Evolutionary conservation across 2,113 vertebrate genomes (phyloP).

Genomic region (Vulpes vulpes): DNA sequence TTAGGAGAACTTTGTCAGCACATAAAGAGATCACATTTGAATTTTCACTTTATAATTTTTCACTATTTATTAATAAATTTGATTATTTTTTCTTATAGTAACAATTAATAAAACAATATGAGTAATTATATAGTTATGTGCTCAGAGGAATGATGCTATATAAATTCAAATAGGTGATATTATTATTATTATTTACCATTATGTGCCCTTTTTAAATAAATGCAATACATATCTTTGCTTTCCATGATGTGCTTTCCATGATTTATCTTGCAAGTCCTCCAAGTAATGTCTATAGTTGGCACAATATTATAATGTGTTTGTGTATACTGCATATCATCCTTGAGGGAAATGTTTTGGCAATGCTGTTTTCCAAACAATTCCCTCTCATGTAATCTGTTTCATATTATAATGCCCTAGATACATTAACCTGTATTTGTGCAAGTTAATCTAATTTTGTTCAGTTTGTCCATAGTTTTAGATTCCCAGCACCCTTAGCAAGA

Average conservation of each 20-base stretch:
- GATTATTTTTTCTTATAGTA: not conserved
- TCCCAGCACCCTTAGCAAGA: not conserved
- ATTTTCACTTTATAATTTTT: not conserved
- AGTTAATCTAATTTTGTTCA: conserved; percentile 65
- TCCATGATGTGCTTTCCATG: not conserved
- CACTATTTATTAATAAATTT: not conserved
- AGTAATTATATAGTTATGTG: not conserved
- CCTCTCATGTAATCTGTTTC: conserved; percentile 50
- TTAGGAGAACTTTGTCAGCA: not conserved
- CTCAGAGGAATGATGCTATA: not conserved
- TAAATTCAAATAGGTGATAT: not conserved
- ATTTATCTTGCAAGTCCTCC: not conserved
- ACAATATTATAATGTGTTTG: not conserved
- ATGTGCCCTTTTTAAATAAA: conserved; percentile 2
- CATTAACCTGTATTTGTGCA: conserved; percentile 64
- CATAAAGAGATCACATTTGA: not conserved
- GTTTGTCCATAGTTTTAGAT: not conserved
- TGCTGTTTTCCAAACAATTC: conserved; percentile 62
- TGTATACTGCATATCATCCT: not conserved
- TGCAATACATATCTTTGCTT: not conserved
- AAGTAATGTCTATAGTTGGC: not conserved
- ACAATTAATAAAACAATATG: not conserved
- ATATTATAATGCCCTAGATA: conserved; percentile 50
- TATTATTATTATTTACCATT: not conserved
- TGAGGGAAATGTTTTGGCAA: conserved; percentile 41